phyloP scores from a whole-genome alignment of 1,140 invertebrate species.

The Drosophila biarmipes region DNA sequence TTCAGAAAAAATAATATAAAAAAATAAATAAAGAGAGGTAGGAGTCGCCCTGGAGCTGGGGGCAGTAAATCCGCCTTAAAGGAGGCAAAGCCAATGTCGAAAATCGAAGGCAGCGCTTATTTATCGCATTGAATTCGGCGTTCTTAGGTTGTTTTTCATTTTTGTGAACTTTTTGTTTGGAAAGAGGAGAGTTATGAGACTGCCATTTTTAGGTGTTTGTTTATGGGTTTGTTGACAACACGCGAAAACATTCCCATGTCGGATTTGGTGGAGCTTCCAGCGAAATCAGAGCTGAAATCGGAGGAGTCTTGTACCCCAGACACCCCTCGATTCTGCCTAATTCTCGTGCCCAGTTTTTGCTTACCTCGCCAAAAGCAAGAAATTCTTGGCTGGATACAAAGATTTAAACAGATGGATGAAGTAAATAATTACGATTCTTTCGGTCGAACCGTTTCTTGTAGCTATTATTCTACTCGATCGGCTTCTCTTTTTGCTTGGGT shows the following conservation, averaged over 20 bases:
- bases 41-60: not conserved
- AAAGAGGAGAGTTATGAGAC: constrained; percentile 13
- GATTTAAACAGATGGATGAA: not conserved
- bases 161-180: constrained; percentile 1
- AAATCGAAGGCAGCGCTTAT: constrained; percentile 18
- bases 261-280: not conserved
- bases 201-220: constrained; percentile 53
- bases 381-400: not conserved
- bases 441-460: constrained; percentile 3
- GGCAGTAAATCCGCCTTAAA: not conserved
- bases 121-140: constrained; percentile 21
- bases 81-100: constrained; percentile 1
- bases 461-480: not conserved
- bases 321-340: not conserved
- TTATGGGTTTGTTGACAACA: constrained; percentile 60
- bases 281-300: constrained; percentile 31
- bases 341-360: not conserved
- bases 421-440: constrained; percentile 9
- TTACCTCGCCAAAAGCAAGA: constrained; percentile 3
- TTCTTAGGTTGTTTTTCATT: constrained; percentile 8
- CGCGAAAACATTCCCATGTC: constrained; percentile 12
- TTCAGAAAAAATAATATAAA: not conserved
- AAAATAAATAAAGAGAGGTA: too few species aligned
- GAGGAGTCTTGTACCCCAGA: constrained; percentile 1
- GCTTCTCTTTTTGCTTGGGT: constrained; percentile 5